phyloP scores from a whole-genome alignment of 2,113 vertebrate species.

The Sterrhoptilus dennistouni region DNA sequence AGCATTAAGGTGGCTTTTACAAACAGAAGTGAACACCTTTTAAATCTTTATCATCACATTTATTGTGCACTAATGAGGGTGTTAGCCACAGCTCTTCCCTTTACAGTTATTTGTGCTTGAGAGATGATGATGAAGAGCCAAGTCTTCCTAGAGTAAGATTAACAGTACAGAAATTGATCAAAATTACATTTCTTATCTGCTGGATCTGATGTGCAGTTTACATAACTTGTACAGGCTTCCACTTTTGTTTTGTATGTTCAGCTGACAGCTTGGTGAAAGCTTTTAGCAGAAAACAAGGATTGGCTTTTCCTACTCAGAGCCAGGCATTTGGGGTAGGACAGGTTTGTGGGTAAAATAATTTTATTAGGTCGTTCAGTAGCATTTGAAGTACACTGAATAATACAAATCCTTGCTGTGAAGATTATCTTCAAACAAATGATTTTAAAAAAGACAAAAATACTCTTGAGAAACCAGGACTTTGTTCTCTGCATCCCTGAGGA shows the following conservation, averaged over 20 bases:
- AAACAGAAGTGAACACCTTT: not conserved
- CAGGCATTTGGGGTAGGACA: not conserved
- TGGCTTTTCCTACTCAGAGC: not conserved
- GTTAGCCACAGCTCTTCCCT: not conserved
- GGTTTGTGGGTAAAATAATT: not conserved
- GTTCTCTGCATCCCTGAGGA: not conserved
- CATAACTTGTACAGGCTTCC: not conserved
- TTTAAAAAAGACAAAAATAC: not conserved
- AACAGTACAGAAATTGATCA: not conserved
- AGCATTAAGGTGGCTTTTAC: constrained; percentile 58
- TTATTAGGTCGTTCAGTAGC: not conserved
- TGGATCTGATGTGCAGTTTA: not conserved
- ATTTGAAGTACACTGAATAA: not conserved
- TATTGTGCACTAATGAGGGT: not conserved
- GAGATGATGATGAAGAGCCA: not conserved
- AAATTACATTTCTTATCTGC: not conserved
- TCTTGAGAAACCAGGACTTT: not conserved
- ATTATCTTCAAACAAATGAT: not conserved
- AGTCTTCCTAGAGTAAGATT: not conserved
- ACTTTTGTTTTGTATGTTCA: not conserved
- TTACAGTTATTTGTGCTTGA: not conserved
- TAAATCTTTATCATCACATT: not conserved
- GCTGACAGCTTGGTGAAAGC: not conserved
- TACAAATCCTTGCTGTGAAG: not conserved
- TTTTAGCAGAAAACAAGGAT: not conserved